Evolutionary conservation across 2,113 vertebrate species (phyloP), one percentile per base, ranked within the genome.

Genomic region (Hoplias malabaricus): DNA sequence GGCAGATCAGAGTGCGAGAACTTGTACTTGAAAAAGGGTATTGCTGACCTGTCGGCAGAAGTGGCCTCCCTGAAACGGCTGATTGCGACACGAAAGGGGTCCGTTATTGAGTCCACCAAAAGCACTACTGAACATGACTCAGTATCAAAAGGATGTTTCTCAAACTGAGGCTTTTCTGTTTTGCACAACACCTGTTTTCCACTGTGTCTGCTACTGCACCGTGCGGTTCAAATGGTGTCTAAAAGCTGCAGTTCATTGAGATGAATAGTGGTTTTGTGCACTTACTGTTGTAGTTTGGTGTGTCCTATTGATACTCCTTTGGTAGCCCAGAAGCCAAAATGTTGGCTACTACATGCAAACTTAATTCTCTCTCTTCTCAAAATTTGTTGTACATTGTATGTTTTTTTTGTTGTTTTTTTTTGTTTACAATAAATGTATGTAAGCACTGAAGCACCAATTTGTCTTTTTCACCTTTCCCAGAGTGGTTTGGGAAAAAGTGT

Each of bases 131-230:
- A 84, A 75, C 83, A 79, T 75, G 82, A 90, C 89, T 80, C 89
- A 75, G 76, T 85, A 29, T 88, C 84, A 70, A 89, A 87, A 87
- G 77, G 86, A 86, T 84, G 90, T 86, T 86, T 82, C 84, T 91
- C 86, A 87, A 90, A 90, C 87, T 94, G 76, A 93, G 88, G 88
- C 84, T 80, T 83, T 68, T 90, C 75, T 83, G 75, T 94, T 38
- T 88, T 94, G 93, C 93, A 92, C 88, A 87, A 90, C 86, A 87
- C 90, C 87, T 86, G 89, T 80, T 92, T 92, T 91, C 89, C 93
- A 94, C 94, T 94, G 94, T 92, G 91, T 89, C 93, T 92, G 92
- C 90, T 88, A 90, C 92, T 94, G 94, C 95, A 96, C 95, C 95
- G 93, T 95, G 93, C 87, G 70, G 89, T 91, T 91, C 85, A 89